These are phyloP conservation scores for Drosophila santomea DNA, from an alignment of 1,140 invertebrate species.

Conservation along the genomic window DNA sequence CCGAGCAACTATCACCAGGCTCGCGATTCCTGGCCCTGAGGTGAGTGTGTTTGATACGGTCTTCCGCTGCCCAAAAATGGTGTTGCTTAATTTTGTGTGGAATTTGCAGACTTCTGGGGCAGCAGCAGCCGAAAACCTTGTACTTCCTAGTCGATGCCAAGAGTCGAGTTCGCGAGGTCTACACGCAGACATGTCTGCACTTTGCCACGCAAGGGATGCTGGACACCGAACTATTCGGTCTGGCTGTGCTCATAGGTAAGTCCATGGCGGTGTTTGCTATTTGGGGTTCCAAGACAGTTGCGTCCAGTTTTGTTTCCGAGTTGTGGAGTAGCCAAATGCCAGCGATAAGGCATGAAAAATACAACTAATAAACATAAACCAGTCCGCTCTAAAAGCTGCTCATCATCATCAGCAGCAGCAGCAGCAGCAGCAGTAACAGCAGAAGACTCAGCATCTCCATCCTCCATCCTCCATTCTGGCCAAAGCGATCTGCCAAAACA, in stretches of 20 bases:
- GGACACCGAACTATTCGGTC: slow-evolving; percentile 93
- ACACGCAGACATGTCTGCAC: slow-evolving; percentile 91
- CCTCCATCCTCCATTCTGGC: slow-evolving; percentile 43
- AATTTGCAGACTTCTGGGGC: slow-evolving; percentile 78
- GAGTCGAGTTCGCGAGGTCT: slow-evolving; percentile 92
- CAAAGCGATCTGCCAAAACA: slow-evolving; percentile 72
- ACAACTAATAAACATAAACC: slow-evolving; percentile 84
- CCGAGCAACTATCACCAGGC: slow-evolving; percentile 84
- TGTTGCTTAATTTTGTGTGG: background rate
- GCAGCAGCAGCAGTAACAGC: slow-evolving; percentile 12
- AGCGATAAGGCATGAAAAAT: slow-evolving; percentile 75
- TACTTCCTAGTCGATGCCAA: slow-evolving; percentile 89
- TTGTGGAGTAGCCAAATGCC: slow-evolving; percentile 52
- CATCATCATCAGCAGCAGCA: slow-evolving; percentile 58
- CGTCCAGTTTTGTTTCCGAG: slow-evolving; percentile 22
- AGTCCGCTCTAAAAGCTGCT: slow-evolving; percentile 80
- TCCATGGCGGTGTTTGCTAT: slow-evolving; percentile 19
- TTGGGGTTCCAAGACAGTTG: background rate
- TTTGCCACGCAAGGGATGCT: slow-evolving; percentile 91
- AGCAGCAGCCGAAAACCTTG: slow-evolving; percentile 84
- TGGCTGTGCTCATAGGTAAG: slow-evolving; percentile 92
- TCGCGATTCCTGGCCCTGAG: slow-evolving; percentile 84
- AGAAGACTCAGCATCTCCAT: slow-evolving; percentile 6
- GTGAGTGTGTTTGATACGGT: slow-evolving; percentile 39
- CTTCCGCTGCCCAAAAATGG: background rate